Conservation (phyloP, 2,888 invertebrate genomes). For the Sicus ferrugineus region DNA sequence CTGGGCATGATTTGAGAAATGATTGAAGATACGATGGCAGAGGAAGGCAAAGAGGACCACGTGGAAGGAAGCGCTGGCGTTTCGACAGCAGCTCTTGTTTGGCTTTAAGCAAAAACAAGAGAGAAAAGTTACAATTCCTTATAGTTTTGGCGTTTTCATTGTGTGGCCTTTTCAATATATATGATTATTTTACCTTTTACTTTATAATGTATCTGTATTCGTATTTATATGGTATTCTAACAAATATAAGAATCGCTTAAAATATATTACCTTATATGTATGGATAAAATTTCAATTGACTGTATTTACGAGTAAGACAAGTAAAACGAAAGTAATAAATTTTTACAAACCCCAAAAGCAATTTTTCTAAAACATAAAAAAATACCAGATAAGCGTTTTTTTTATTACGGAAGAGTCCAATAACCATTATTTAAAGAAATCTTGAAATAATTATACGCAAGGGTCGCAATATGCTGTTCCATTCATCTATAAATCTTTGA, state of each 20-base stretch:
- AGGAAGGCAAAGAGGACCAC: neutral
- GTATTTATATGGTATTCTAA: slow-evolving; percentile 17
- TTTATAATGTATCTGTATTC: slow-evolving; percentile 18
- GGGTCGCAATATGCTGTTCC: too few relatives aligned
- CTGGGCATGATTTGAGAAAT: slow-evolving; percentile 15
- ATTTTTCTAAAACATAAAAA: too few relatives aligned
- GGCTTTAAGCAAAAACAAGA: slow-evolving; percentile 4
- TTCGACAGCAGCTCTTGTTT: slow-evolving; percentile 17
- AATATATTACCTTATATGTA: slow-evolving; percentile 18
- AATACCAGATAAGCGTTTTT: too few relatives aligned
- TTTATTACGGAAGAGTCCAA: too few relatives aligned
- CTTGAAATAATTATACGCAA: too few relatives aligned
- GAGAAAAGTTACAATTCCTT: slow-evolving; percentile 9
- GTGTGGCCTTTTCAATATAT: slow-evolving; percentile 1
- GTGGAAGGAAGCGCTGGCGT: slow-evolving; percentile 37
- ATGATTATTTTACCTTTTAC: slow-evolving; percentile 5
- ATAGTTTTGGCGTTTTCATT: slow-evolving; percentile 11
- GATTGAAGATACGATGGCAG: slow-evolving; percentile 19
- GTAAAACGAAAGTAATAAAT: too few relatives aligned
- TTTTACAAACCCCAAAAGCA: too few relatives aligned
- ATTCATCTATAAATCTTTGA: too few relatives aligned
- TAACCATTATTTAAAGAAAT: too few relatives aligned
- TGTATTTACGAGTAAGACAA: too few relatives aligned
- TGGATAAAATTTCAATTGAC: neutral
- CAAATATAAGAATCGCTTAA: slow-evolving; percentile 16